Evolutionary conservation across 2,888 invertebrate genomes (phyloP), one percentile per base, ranked within the genome.

Genomic region (Athalia cordata): DNA sequence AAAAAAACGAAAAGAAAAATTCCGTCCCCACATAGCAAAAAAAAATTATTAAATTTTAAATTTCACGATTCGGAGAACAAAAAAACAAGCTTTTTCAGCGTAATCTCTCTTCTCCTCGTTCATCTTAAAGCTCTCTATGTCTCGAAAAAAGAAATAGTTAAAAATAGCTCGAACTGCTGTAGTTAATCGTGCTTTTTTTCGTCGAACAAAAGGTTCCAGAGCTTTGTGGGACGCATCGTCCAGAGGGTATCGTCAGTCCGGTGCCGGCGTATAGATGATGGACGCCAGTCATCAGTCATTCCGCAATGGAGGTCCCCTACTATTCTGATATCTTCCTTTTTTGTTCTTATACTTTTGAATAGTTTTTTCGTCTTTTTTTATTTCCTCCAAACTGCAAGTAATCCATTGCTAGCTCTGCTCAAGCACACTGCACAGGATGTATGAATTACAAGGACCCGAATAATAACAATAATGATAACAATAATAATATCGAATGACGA

Each of bases 261-360:
- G 68, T 8, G 15, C 15, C 15, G 15, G 52, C 29, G 29, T 29
- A 29, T 11, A 29, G 55, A 68, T 68, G 52, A 68, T 68, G 55
- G 50, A 68, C 68, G 68, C 68, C 68, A 68, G 29, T 68, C 68
- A 68, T 68, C 29, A n/a, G 68, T 68, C 68, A 68, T 68, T 43
- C 29, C 3, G 68, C 68, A 68, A n/a, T 55, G 9, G 8, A 15
- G 68, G 15, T 29, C 29, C 2, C 29, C 29, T 29, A 29, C 29
- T 29, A 29, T 29, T 29, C 29, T 29, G 29, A 15, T 29, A 29
- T 68, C 68, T 11, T 55, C 68, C 55, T 4, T 55, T 55, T 55
- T 55, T 68, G 29, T 55, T 11, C 13, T 55, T 29, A 68, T 68
- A 68, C 6, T 49, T 47, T 8, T 13, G 29, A 15, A 43, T 15